Percentiles rank a stretch among this genome's conserved stretches.
These are phyloP conservation scores for Nematostella vectensis DNA, from an alignment of 92 coral and sea anemone genomes.

Conservation along the genomic window DNA sequence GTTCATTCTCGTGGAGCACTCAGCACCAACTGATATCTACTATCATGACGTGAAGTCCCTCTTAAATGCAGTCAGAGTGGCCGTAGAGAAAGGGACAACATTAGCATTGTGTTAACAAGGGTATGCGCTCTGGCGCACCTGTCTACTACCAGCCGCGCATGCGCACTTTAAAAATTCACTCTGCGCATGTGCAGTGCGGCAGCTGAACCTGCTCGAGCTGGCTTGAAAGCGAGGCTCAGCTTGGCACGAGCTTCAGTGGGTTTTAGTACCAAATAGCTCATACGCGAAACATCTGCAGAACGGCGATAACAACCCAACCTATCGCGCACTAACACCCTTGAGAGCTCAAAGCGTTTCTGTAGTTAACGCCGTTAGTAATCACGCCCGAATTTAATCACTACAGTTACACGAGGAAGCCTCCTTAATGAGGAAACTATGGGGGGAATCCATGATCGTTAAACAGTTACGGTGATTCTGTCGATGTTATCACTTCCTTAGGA, in stretches of 20 bases:
- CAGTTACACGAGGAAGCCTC: background rate
- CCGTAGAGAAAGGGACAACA: slow-evolving; percentile 99
- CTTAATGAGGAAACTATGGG: background rate
- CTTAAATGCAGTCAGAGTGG: slow-evolving; percentile 99
- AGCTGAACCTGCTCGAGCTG: slow-evolving; percentile 89
- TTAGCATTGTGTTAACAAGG: slow-evolving; percentile 99
- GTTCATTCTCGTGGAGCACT: slow-evolving; percentile 83
- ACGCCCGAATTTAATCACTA: too few species aligned
- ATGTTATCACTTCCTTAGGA: background rate
- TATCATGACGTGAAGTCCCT: slow-evolving; percentile 99
- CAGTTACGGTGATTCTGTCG: too few species aligned
- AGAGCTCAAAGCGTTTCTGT: background rate
- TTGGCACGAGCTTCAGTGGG: slow-evolving; percentile 52
- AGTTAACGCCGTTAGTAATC: too few species aligned
- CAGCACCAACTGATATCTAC: slow-evolving; percentile 84
- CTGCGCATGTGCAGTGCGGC: slow-evolving; percentile 87
- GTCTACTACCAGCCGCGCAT: slow-evolving; percentile 85
- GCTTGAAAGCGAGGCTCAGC: slow-evolving; percentile 64
- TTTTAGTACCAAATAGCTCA: slow-evolving; percentile 69
- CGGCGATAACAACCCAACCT: background rate
- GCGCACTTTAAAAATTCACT: slow-evolving; percentile 76
- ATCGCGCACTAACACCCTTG: background rate
- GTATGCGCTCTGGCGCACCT: slow-evolving; percentile 99
- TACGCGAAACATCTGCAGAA: slow-evolving; percentile 68
- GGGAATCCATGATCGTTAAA: background rate